Evolutionary conservation across 2,113 vertebrate species (phyloP).

Genomic region (Antechinus flavipes): DNA sequence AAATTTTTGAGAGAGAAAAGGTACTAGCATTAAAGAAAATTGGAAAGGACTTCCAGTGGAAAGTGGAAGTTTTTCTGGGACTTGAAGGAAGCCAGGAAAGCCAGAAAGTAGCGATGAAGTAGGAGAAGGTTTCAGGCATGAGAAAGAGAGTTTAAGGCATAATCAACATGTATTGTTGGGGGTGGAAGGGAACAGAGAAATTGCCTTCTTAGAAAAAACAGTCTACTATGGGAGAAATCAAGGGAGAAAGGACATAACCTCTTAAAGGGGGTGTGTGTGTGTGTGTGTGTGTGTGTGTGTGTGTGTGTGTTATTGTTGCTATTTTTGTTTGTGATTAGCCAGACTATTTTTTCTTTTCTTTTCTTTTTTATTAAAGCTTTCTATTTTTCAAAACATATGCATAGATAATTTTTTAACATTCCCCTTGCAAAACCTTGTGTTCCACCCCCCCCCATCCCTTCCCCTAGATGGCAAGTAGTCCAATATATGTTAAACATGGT

Average conservation of each 20-base stretch:
- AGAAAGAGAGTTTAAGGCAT: slow-evolving; percentile 84
- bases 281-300: too few relatives aligned
- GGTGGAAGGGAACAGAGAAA: slow-evolving; percentile 58
- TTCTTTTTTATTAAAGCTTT: too few relatives aligned
- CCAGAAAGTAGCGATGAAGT: background rate
- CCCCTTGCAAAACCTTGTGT: too few relatives aligned
- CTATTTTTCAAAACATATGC: too few relatives aligned
- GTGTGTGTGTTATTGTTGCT: too few relatives aligned
- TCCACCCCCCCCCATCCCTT: too few relatives aligned
- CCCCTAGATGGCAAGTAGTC: too few relatives aligned
- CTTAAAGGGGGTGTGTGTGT: background rate
- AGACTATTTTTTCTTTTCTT: too few relatives aligned
- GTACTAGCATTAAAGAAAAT: background rate
- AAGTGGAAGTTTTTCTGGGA: background rate
- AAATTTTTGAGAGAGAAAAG: background rate
- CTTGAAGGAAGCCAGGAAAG: background rate
- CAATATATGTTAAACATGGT: too few relatives aligned
- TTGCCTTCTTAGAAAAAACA: slow-evolving; percentile 81
- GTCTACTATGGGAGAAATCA: slow-evolving; percentile 66
- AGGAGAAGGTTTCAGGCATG: slow-evolving; percentile 71
- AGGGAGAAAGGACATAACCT: slow-evolving; percentile 60
- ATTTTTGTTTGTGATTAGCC: too few relatives aligned
- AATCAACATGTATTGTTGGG: slow-evolving; percentile 83
- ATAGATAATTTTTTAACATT: too few relatives aligned
- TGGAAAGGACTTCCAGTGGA: background rate